Evolutionary conservation across 2,888 invertebrate species (phyloP), one percentile per base, ranked within the genome.

Genomic region (Polyploca ridens): DNA sequence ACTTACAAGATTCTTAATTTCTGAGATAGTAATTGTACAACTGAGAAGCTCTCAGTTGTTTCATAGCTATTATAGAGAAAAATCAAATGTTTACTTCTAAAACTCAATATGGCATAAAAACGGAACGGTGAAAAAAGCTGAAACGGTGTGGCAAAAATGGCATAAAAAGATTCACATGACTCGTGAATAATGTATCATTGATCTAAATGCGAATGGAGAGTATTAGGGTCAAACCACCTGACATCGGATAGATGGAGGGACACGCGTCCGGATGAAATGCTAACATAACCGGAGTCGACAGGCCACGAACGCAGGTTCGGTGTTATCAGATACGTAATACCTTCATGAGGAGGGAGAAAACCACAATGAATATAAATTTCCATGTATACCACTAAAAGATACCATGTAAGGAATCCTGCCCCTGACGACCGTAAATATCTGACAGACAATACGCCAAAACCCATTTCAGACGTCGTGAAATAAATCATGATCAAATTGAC

Each of bases 141-240:
- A 58, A 7, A 19, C 58, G 33, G 33, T 19, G 13, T 4, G 35
- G 33, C 59, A 59, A 59, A 35, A 59, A 59, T n/a, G 59, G 14
- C 35, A 59, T 4, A 14, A 19, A 5, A 38, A 67, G 54, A 44
- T 62, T 61, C 46, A 44, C 65, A 70, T 62, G 66, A 63, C 69
- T 72, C 67, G 69, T 81, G 72, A 77, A 77, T 77, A 70, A 75
- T 76, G 71, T 69, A 77, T 73, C 65, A 64, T 68, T 72, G 67
- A 76, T 73, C 70, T 71, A 69, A 76, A 73, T 62, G 64, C 71
- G 67, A 73, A 71, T 68, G 64, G 63, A 67, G 60, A 63, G 54
- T 66, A 72, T 75, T 73, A 72, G 75, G 78, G 80, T 81, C 80
- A 81, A 81, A 73, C 72, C 78, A 85, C 82, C 83, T 83, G 82